Conservation (phyloP, 2,113 vertebrate genomes). For the Amphilophus citrinellus region DNA sequence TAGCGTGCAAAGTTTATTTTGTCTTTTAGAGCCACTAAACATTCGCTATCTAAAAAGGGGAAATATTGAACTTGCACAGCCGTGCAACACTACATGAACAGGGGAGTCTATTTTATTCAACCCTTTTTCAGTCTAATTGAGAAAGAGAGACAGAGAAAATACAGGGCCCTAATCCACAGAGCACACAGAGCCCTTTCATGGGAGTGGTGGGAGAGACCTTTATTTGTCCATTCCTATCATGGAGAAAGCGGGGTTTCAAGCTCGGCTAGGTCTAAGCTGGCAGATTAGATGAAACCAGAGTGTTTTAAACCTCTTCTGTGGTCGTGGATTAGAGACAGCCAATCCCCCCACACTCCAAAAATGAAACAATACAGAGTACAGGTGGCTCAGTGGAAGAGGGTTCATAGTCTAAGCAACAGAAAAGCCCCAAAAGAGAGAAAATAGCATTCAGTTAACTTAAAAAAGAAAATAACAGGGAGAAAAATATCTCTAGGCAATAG, state of each 20-base stretch:
- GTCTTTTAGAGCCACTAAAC: background rate
- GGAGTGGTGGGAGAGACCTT: conserved; percentile 81
- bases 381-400: conserved; percentile 63
- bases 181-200: conserved; percentile 88
- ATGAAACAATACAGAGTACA: conserved; percentile 85
- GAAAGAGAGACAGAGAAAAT: conserved; percentile 74
- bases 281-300: conserved; percentile 99
- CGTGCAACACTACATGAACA: conserved; percentile 61
- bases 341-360: conserved; percentile 79
- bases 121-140: conserved; percentile 81
- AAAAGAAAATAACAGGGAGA: rapidly evolving
- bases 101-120: conserved; percentile 40
- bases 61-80: conserved; percentile 30
- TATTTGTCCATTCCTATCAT: conserved; percentile 88
- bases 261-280: conserved; percentile 88
- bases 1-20: background rate
- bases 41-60: background rate
- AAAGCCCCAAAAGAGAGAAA: background rate
- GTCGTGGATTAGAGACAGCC: conserved; percentile 89
- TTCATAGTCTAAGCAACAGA: conserved; percentile 7
- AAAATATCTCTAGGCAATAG: background rate
- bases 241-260: conserved; percentile 85
- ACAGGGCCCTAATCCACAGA: conserved; percentile 85
- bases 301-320: conserved; percentile 92
- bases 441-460: background rate